Base-by-base conservation (phyloP, 2,888 invertebrate genomes). In the Reticulitermes lucifugus region DNA sequence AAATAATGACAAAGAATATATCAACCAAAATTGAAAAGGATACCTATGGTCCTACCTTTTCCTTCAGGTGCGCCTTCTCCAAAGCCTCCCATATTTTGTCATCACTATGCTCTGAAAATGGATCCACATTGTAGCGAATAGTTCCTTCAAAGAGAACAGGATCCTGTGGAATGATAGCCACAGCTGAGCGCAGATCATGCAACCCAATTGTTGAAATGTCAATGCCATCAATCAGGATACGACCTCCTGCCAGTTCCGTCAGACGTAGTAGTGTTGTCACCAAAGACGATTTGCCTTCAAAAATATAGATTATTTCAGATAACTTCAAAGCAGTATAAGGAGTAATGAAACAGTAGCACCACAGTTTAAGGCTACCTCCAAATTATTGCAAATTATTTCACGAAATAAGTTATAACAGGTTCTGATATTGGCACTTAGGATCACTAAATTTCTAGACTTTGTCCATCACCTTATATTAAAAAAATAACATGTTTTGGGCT, bases 111-210 rank as follows among this genome's bases (percentile, higher is more conserved):
- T 88, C 87, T 46, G 88, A 87, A 86, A 89, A 90, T 5, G 90
- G 90, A 86, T 90, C 90, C 73, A 90, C 85, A 87, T 90, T 90
- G 84, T 89, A 89, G 60, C 90, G 79, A 29, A 86, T 86, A 25
- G 89, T 89, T 71, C 89, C 90, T 86, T 89, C 88, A 86, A 90
- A 90, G 22, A 90, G 88, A 43, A 89, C 89, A 77, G 90, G 89
- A 83, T 90, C 90, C 86, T 90, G 90, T 0, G 89, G 90, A 85
- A 90, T 90, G 22, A 90, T 89, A 7, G 89, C 89, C 59, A 90
- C 88, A 35, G 87, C 87, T 35, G 88, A 88, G 21, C 90, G 87
- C 10, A 90, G 87, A 10, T 88, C 87, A 46, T 88, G 86, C 10
- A 89, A 86, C 10, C 88, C 87, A 75, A 89, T 87, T 41, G 85